Base-by-base conservation (phyloP, 2,113 vertebrate genomes). In the Hystrix brachyura region DNA sequence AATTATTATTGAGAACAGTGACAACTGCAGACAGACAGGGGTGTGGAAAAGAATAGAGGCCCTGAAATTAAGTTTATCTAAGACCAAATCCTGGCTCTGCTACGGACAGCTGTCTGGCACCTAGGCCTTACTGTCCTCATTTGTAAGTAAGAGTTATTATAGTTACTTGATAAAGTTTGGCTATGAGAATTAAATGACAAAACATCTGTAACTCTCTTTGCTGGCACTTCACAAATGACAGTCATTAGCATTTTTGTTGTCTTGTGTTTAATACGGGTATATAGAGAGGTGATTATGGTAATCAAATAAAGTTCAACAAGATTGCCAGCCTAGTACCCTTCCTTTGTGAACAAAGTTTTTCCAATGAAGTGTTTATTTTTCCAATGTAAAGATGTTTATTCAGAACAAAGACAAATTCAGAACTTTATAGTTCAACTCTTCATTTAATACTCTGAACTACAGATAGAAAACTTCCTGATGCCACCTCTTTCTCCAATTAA, bases 131-230 rank as follows among this genome's bases (percentile, higher is more conserved):
- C 64, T 65, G 51, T 72, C 25, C 65, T 86, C 53, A 48, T 38
- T 34, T 88, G 71, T 95, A 92, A 97, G 85, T 46, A 76, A 84
- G 87, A 95, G 51, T 84, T 23, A 81, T 43, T 86, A 29, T 81
- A 81, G 62, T 90, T 90, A 84, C 69, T 81, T 95, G 32, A 74
- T 69, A 51, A 95, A 92, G 57, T 69, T 78, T 34, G 87, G 88
- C 76, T 84, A 34, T 90, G 71, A 92, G 80, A 87, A 96, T 83
- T 95, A 83, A 86, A 87, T 80, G 38, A 65, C 69, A 64, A 87
- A 87, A 86, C 21, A 92, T 62, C 32, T 78, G 51, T 48, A 87
- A 76, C 46, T 19, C 51, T 74, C 62, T 48, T 46, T 57, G 60
- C 76, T 76, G 88, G 81, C 11, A 87, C 76, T 82, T 92, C 64